Evolutionary conservation across 1,140 invertebrate species (phyloP).

Genomic region (Metaphire vulgaris): DNA sequence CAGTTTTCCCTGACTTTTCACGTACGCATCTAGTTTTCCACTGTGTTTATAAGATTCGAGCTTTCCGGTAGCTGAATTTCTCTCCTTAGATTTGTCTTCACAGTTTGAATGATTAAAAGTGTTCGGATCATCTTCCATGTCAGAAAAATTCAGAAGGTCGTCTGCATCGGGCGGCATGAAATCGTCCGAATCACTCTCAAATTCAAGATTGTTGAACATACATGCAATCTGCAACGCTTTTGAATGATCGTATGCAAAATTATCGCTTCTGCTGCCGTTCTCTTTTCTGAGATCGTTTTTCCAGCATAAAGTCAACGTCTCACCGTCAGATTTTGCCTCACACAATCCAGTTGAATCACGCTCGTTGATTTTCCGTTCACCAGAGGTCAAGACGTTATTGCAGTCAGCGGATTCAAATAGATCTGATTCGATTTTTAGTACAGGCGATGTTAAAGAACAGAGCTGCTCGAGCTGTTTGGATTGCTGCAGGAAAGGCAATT

Average conservation of each 20-base stretch:
- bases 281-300: background rate
- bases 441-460: background rate
- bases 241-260: background rate
- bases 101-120: background rate
- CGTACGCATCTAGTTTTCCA: background rate
- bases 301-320: background rate
- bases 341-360: too few relatives aligned
- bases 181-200: background rate
- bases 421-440: background rate
- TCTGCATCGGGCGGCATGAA: background rate
- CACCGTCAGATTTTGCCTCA: too few relatives aligned
- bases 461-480: background rate
- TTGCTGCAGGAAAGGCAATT: background rate
- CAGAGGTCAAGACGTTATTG: background rate
- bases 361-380: background rate
- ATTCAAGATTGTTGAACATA: background rate
- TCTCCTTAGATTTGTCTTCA: background rate
- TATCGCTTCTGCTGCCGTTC: background rate
- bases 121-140: background rate
- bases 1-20: background rate
- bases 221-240: background rate
- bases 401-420: too few relatives aligned
- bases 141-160: background rate
- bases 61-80: background rate
- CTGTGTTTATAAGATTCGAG: background rate